Conservation (phyloP, 64 coral and sea anemone species). For the Stichodactyla mertensii region DNA sequence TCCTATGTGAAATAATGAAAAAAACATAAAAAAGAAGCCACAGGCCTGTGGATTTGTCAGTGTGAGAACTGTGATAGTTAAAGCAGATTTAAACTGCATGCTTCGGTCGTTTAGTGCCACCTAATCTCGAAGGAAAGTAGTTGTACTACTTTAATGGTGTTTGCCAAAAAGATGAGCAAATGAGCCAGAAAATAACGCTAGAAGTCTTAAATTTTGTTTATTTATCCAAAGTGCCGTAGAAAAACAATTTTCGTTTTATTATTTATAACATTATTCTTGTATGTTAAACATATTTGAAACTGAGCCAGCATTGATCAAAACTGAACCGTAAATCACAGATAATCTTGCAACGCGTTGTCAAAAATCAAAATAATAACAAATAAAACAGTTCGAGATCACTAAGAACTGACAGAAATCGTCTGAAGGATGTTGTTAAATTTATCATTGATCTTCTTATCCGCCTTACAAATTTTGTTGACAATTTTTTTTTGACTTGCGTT, state of each 20-base stretch:
- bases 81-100: neutral
- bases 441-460: no score
- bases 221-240: neutral
- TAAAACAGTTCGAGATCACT: no score
- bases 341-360: neutral
- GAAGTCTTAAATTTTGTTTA: neutral
- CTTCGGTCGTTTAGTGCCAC: neutral
- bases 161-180: no score
- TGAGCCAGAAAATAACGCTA: neutral
- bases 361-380: no score
- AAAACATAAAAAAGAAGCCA: neutral
- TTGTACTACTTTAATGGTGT: no score
- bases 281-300: neutral
- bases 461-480: no score
- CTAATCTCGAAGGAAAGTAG: neutral
- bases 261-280: neutral
- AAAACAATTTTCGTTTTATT: neutral
- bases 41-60: neutral
- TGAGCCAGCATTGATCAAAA: neutral
- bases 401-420: no score
- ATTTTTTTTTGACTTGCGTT: no score
- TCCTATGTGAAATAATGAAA: neutral
- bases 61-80: neutral
- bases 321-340: neutral
- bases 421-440: no score